Evolutionary conservation across 1,140 invertebrate species (phyloP), one percentile per base, ranked within the genome.

Genomic region (Cepaea nemoralis): DNA sequence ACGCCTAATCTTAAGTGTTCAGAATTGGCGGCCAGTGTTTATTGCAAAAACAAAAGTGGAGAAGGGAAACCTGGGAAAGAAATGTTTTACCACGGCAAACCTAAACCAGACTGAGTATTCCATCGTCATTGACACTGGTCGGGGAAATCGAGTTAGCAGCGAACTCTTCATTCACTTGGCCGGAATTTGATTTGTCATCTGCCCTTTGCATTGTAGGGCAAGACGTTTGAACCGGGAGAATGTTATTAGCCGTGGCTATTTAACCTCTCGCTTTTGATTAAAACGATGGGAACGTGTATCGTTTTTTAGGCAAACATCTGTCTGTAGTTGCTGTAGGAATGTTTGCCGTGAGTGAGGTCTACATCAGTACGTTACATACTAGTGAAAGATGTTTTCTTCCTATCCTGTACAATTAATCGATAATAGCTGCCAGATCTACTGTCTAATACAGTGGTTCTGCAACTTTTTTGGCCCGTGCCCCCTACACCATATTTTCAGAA

Each of bases 201-300:
- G 27, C 59, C 33, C n/a, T 27, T 31, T 8, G n/a, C 59, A 31
- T n/a, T 31, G 59, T 31, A 27, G 59, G 59, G 59, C 59, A 31
- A 63, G 27, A n/a, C 8, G 59, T 31, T 31, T 31, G 33, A 63
- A 27, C 33, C 59, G n/a, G 59, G 59, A 16, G 2, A 2, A 2
- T n/a, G n/a, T 31, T 63, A 5, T 63, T 63, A 63, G 59, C 59
- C 10, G 59, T 63, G 27, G 59, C 59, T 63, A 6, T 31, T 63
- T 63, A 27, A 63, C 59, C n/a, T 63, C 59, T 63, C 59, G 33
- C 27, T 63, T 63, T 63, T 63, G 59, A 63, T 63, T 63, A 63
- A 63, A 16, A 27, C 59, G 59, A 63, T 31, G 59, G 59, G n/a
- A n/a, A 27, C 8, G 6, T 63, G 1, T 31, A n/a, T 63, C 27